A percentile compares a stretch with the other conserved stretches of the same genome.
Conservation (phyloP, 2,113 vertebrate species). For the Megaptera novaeangliae region DNA sequence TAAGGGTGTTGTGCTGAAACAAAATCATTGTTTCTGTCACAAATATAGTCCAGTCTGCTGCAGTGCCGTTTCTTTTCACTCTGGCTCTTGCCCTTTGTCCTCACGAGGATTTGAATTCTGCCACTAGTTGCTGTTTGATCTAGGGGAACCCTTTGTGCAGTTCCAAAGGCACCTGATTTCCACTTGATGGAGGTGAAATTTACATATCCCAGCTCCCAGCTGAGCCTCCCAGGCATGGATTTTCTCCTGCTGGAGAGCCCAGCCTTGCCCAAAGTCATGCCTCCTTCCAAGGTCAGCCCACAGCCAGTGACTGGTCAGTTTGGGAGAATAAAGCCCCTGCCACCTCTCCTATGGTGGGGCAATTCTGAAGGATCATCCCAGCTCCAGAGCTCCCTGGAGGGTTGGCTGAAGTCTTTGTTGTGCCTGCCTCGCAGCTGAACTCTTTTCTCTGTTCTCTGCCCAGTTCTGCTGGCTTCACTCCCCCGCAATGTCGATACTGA, state of each 20-base stretch:
- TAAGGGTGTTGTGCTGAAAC: not conserved
- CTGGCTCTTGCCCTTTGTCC: not conserved
- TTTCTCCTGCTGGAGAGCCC: not conserved
- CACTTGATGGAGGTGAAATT: not conserved
- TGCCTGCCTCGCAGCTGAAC: no score
- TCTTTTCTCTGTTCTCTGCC: not conserved
- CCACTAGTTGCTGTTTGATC: not conserved
- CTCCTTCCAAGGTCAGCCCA: not conserved
- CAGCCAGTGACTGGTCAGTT: not conserved
- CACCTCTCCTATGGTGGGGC: not conserved
- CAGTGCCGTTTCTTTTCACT: not conserved
- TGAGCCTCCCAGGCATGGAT: not conserved
- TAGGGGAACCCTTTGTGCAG: not conserved
- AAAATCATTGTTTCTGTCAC: not conserved
- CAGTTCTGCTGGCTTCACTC: not conserved
- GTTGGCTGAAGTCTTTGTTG: not conserved
- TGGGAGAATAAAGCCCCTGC: not conserved
- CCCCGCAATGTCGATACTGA: accelerated
- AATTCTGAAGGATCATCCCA: not conserved
- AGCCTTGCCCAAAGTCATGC: not conserved
- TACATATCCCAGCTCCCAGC: not conserved
- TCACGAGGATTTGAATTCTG: not conserved
- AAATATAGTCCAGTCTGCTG: not conserved
- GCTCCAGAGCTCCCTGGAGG: not conserved
- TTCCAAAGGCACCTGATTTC: not conserved